Evolutionary conservation across 2,113 vertebrate species (phyloP).

Genomic region (Herpailurus yagouaroundi): DNA sequence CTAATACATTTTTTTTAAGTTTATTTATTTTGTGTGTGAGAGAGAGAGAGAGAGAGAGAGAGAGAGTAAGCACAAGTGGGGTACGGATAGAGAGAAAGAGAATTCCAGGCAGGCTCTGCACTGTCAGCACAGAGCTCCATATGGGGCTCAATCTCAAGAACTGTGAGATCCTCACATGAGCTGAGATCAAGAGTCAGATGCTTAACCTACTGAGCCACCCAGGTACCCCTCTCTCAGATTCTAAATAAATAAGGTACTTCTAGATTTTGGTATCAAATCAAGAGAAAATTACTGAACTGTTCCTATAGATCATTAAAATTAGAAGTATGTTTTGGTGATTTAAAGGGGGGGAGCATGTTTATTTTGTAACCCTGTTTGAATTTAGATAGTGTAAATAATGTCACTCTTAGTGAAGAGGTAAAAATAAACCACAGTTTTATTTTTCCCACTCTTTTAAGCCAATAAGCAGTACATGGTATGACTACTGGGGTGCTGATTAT

Average conservation of each 20-base stretch:
- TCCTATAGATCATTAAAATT: neutral
- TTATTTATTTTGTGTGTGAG: too few relatives aligned
- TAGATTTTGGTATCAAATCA: neutral
- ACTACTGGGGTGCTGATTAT: slow-evolving; percentile 99
- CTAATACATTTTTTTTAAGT: neutral
- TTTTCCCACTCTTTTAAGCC: slow-evolving; percentile 86
- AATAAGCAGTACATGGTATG: slow-evolving; percentile 99
- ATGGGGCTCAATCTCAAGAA: too few relatives aligned
- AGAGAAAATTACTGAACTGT: neutral
- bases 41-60: too few relatives aligned
- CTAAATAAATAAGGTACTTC: neutral
- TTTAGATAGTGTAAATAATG: slow-evolving; percentile 3
- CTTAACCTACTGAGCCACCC: too few relatives aligned
- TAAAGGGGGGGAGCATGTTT: neutral
- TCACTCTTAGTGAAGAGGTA: neutral
- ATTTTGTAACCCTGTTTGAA: neutral
- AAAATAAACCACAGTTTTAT: neutral
- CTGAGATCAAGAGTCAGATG: too few relatives aligned
- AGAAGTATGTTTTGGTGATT: neutral
- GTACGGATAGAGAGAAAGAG: too few relatives aligned
- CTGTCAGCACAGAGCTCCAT: too few relatives aligned
- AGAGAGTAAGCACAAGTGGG: too few relatives aligned
- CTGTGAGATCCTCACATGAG: too few relatives aligned
- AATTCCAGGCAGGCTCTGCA: too few relatives aligned
- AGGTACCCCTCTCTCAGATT: neutral